These are phyloP conservation scores for Osmoderma eremita DNA, from an alignment of 2,888 invertebrate species.

Conservation along the genomic window DNA sequence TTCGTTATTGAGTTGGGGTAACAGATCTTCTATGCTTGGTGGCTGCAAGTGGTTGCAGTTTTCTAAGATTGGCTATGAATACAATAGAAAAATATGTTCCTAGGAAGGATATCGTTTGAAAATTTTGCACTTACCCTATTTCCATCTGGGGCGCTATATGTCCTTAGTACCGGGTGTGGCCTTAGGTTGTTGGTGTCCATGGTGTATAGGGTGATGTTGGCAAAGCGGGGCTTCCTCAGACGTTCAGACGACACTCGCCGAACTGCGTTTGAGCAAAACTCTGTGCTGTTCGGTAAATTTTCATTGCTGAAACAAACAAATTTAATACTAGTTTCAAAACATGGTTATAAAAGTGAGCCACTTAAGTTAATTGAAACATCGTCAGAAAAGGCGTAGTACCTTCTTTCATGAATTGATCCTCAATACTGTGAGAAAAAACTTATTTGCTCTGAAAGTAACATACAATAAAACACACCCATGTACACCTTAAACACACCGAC, in stretches of 20 bases:
- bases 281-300: constrained; percentile 47
- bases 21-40: constrained; percentile 24
- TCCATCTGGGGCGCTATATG: constrained; percentile 33
- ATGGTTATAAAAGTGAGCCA: not conserved
- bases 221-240: constrained; percentile 53
- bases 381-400: not conserved
- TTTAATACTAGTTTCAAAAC: not conserved
- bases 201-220: constrained; percentile 54
- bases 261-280: constrained; percentile 58
- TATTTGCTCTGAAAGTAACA: constrained; percentile 2
- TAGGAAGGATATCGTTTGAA: too few species aligned
- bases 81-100: too few species aligned
- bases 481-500: not conserved
- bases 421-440: not conserved
- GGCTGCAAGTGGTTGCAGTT: constrained; percentile 48
- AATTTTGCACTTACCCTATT: constrained; percentile 18
- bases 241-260: constrained; percentile 55
- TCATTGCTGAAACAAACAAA: constrained; percentile 38
- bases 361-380: not conserved
- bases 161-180: constrained; percentile 37
- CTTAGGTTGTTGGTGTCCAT: constrained; percentile 51
- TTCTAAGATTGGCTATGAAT: constrained; percentile 20
- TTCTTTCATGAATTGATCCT: not conserved
- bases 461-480: constrained; percentile 22
- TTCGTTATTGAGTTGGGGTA: constrained; percentile 50